Evolutionary conservation across 1,140 invertebrate species (phyloP).

Genomic region (Paralvinella palmiformis): DNA sequence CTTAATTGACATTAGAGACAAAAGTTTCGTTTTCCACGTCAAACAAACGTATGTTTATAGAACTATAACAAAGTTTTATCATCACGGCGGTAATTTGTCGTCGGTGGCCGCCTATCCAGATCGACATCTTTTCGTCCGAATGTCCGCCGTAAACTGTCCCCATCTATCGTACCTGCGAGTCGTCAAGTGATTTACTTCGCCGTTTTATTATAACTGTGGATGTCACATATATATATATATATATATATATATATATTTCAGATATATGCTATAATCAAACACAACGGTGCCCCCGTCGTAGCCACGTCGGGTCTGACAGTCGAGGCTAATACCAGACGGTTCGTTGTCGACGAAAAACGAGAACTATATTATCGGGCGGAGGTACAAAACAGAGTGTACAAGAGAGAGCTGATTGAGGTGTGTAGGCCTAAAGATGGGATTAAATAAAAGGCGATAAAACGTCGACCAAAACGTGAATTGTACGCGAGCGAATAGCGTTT

Average conservation of each 20-base stretch:
- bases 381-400: conserved; percentile 84
- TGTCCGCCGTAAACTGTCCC: too few relatives aligned
- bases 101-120: background rate
- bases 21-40: too few relatives aligned
- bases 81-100: background rate
- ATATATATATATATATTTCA: conserved; percentile 28
- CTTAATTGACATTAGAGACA: too few relatives aligned
- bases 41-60: too few relatives aligned
- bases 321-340: conserved; percentile 74
- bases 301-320: conserved; percentile 80
- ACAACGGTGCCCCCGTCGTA: conserved; percentile 69
- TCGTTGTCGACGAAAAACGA: conserved; percentile 56
- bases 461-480: too few relatives aligned
- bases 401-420: conserved; percentile 68
- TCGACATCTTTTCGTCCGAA: background rate
- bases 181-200: too few relatives aligned
- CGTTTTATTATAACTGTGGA: background rate
- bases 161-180: too few relatives aligned
- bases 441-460: too few relatives aligned
- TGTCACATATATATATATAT: background rate
- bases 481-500: too few relatives aligned
- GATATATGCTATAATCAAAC: conserved; percentile 51
- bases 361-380: conserved; percentile 80
- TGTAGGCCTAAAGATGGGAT: too few relatives aligned
- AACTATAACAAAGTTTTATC: background rate